Base-by-base conservation (phyloP, 1,140 invertebrate species). In the Anoplophora glabripennis region DNA sequence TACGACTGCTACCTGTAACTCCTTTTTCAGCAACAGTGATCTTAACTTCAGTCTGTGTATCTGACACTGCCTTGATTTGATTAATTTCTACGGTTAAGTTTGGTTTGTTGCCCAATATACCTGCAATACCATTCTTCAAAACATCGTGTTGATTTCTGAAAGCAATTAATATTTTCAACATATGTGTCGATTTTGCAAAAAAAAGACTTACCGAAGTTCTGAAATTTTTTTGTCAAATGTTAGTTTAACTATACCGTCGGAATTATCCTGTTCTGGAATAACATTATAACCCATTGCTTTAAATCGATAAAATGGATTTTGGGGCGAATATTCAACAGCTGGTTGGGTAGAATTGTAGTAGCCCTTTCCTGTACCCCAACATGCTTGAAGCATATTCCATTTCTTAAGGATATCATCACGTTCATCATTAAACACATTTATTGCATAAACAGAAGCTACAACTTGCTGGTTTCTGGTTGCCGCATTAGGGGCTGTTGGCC, bases 351-450 rank as follows among this genome's bases (percentile, higher is more conserved):
- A 78, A 14, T 84, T 85, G 73, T 92, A 94, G 71, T 88, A 94
- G 3, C 89, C 86, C 78, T 86, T 84, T 4, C 84, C 85, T 68
- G 75, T 75, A 1, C 95, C 96, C 94, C 94, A 97, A 63, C 89
- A 87, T 1, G 94, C 93, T 76, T 96, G 94, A 38, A 98, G 77
- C 56, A 94, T 86, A 73, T 98, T 98, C 89, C 93, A 96, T 73
- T 91, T 91, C 1, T 92, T 91, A 36, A 98, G 81, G 33, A 94
- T 89, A 58, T 87, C 86, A 74, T 98, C 95, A 36, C 94, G 79
- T 69, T 98, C 94, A 77, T 97, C 94, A 34, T 91, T 91, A 77
- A 92, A 97, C 15, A 96, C 84, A 47, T 87, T 86, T 42, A 92
- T 93, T 72, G 77, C 41, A 73, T 78, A 63, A 71, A 75, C 63